Evolutionary conservation across 1,140 invertebrate genomes (phyloP), one percentile per base, ranked within the genome.

Genomic region (Pachypeltis micranthus): DNA sequence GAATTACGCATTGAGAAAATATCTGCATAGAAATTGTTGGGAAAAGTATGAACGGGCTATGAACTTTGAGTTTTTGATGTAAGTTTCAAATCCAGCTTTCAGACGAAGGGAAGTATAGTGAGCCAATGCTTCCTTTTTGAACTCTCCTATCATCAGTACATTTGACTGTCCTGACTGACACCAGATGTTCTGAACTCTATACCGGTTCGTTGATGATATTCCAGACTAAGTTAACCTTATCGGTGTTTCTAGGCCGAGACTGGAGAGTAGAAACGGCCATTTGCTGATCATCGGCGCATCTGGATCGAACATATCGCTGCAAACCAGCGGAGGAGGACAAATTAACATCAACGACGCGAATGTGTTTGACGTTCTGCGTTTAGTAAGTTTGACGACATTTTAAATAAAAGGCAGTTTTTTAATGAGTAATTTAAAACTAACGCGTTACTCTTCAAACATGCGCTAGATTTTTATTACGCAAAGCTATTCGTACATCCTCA

Each of bases 301-400:
- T 2, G 44, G 31, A 12, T 12, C 24, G n/a, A 62, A 62, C 21
- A 56, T 62, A 1, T 31, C 23, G 0, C 26, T 62, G 19, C 26
- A 34, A 14, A 62, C 61, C 12, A 10, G 3, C 14, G 61, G 61
- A 2, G 51, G 28, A n/a, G 61, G 61, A 1, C 31, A 25, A 12
- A 34, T 62, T 27, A 62, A 54, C 55, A 55, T 62, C 2, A 62
- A 62, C 27, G 27, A 55, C 31, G 31, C 7, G 16, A 16, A 39
- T 16, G 16, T 39, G 7, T 10, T 39, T 16, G 7, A 39, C 31
- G 31, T 39, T 16, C 16, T 39, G 31, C 7, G 16, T 16, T 10
- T 39, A 16, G 31, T 39, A 39, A 39, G 31, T 39, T 39, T 16
- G 16, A 39, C n/a, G n/a, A n/a, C n/a, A n/a, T n/a, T n/a, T n/a